Evolutionary conservation across 1,140 invertebrate genomes (phyloP), one percentile per base, ranked within the genome.

Genomic region (Arion vulgaris): DNA sequence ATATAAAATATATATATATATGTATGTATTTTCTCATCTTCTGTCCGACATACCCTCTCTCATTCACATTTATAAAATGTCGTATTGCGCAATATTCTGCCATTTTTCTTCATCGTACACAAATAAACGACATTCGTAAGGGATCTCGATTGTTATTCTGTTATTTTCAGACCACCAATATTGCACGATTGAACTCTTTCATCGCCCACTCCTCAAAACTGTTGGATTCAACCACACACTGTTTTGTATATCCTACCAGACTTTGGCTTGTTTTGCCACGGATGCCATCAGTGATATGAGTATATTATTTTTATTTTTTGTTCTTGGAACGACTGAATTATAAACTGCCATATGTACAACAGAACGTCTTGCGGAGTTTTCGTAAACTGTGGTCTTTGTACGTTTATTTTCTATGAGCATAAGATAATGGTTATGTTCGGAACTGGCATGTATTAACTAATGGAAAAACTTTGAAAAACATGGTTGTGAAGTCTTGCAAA

Each of bases 371-470:
- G 51, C 51, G 51, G 51, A 1, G 51, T 57, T 57, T 57, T 57
- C 51, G 26, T 57, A 57, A 57, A 57, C 51, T 57, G 51, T 57
- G 51, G 51, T 57, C 51, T 57, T 57, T 57, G 51, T 57, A 57
- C 51, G 19, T 57, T 57, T 57, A 57, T 57, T 57, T 57, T 9
- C 51, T 26, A 23, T 57, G 51, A 19, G 51, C 51, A 23, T 15
- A 23, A 26, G 26, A 4, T 15, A 57, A 57, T 57, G 51, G 15
- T 15, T 45, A 19, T 26, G 51, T 23, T 2, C 51, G 51, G 51
- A 11, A 57, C 4, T 57, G 51, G 9, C 51, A 57, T n/a, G n/a
- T n/a, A n/a, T n/a, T n/a, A n/a, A n/a, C n/a, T n/a, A n/a, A n/a
- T n/a, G n/a, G n/a, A n/a, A n/a, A n/a, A n/a, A n/a, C n/a, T n/a